Conservation (phyloP, 2,797 vertebrate species). For the Adelosebastes latens region DNA sequence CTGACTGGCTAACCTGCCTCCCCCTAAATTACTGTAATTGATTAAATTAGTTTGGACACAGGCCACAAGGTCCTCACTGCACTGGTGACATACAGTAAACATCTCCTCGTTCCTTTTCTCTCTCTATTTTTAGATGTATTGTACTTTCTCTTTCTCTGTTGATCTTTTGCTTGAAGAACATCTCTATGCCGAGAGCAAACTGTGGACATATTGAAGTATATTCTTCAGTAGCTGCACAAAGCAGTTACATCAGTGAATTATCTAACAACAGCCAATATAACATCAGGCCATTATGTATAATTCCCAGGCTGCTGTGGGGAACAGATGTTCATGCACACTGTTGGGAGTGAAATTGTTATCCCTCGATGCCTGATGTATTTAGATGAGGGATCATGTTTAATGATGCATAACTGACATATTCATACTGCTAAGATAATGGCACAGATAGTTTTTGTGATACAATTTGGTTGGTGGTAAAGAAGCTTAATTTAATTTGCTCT, state of each 20-base stretch:
- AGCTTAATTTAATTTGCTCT: neutral
- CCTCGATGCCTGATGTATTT: slow-evolving; percentile 5
- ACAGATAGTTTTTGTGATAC: neutral
- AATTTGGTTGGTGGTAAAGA: neutral
- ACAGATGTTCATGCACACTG: slow-evolving; percentile 50
- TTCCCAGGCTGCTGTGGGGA: slow-evolving; percentile 26
- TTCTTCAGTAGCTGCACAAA: slow-evolving; percentile 10
- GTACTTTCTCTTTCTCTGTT: neutral
- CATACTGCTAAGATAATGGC: neutral
- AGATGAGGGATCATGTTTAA: slow-evolving; percentile 28
- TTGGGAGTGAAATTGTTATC: slow-evolving; percentile 6
- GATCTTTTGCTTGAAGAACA: neutral
- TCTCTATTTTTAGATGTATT: neutral
- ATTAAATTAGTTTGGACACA: slow-evolving; percentile 83
- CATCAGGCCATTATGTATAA: slow-evolving; percentile 45
- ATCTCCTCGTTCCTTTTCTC: slow-evolving; percentile 4
- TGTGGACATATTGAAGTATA: neutral
- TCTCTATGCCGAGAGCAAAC: neutral
- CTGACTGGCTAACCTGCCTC: slow-evolving; percentile 61
- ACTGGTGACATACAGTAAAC: slow-evolving; percentile 37
- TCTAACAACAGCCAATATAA: slow-evolving; percentile 29
- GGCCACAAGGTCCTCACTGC: slow-evolving; percentile 64
- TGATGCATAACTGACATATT: slow-evolving; percentile 22
- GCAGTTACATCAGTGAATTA: slow-evolving; percentile 29
- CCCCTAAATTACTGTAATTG: slow-evolving; percentile 80